These are phyloP conservation scores for Ceraclea dissimilis DNA, from an alignment of 2,888 invertebrate species.

Conservation along the genomic window DNA sequence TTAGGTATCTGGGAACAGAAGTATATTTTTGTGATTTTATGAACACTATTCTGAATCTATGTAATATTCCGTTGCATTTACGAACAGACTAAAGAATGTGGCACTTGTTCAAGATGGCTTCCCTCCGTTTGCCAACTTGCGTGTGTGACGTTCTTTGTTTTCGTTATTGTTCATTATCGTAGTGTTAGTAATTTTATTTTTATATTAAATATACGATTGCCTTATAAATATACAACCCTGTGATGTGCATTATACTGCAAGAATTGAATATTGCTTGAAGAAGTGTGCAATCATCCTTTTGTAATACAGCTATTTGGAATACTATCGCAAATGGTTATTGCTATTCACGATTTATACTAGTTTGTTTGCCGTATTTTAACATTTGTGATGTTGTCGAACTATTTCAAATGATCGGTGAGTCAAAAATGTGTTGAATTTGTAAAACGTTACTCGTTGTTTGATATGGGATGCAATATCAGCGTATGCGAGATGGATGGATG, in stretches of 20 bases:
- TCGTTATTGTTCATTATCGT: slow-evolving; percentile 23
- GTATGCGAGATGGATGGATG: background rate
- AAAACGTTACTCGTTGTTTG: background rate
- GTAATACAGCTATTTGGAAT: slow-evolving; percentile 19
- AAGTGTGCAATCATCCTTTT: slow-evolving; percentile 16
- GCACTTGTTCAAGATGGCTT: slow-evolving; percentile 69
- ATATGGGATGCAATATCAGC: background rate
- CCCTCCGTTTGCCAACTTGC: slow-evolving; percentile 57
- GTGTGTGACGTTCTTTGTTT: slow-evolving; percentile 40
- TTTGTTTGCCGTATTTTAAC: background rate
- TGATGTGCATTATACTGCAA: slow-evolving; percentile 3
- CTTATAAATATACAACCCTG: slow-evolving; percentile 1
- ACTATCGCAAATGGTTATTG: slow-evolving; percentile 18
- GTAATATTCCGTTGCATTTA: slow-evolving; percentile 27
- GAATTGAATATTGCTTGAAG: slow-evolving; percentile 3
- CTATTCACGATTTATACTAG: background rate
- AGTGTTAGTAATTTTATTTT: slow-evolving; percentile 9
- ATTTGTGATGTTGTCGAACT: background rate
- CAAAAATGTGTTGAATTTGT: background rate
- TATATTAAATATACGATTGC: background rate
- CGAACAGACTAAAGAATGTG: slow-evolving; percentile 56
- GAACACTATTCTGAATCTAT: too few relatives aligned
- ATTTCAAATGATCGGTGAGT: background rate
- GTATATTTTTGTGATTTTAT: too few relatives aligned
- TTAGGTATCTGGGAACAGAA: too few relatives aligned